Conservation (phyloP, 2,888 invertebrate species). For the Parnassius orleans region DNA sequence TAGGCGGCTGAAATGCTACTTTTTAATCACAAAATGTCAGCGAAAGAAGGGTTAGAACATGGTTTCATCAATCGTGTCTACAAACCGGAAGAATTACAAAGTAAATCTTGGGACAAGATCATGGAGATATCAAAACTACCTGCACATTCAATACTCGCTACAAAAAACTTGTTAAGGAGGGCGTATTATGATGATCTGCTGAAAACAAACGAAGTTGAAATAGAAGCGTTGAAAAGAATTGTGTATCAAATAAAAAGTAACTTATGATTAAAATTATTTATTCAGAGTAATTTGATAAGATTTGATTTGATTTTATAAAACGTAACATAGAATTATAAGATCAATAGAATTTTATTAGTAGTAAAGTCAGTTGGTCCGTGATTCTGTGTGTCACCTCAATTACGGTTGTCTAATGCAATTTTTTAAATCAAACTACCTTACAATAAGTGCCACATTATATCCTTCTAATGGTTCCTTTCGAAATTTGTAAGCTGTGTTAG, state of each 20-base stretch:
- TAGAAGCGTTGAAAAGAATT: conserved; percentile 82
- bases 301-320: too few species aligned
- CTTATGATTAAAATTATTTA: conserved; percentile 33
- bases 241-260: conserved; percentile 39
- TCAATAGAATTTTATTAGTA: too few species aligned
- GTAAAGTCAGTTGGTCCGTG: too few species aligned
- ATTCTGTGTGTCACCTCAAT: too few species aligned
- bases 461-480: too few species aligned
- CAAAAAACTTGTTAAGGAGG: conserved; percentile 86
- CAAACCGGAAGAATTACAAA: conserved; percentile 82
- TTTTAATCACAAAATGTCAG: conserved; percentile 88
- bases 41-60: conserved; percentile 87
- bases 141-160: conserved; percentile 79
- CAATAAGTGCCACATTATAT: too few species aligned
- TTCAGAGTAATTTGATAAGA: too few species aligned
- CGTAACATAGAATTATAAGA: too few species aligned
- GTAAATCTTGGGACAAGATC: conserved; percentile 81
- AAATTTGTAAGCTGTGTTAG: too few species aligned
- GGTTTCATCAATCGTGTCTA: conserved; percentile 91
- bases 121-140: conserved; percentile 79
- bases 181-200: conserved; percentile 82
- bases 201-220: conserved; percentile 85
- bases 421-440: too few species aligned
- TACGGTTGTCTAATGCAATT: too few species aligned
- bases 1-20: conserved; percentile 82